Evolutionary conservation across 2,888 invertebrate genomes (phyloP).

Genomic region (Acronicta aceris): DNA sequence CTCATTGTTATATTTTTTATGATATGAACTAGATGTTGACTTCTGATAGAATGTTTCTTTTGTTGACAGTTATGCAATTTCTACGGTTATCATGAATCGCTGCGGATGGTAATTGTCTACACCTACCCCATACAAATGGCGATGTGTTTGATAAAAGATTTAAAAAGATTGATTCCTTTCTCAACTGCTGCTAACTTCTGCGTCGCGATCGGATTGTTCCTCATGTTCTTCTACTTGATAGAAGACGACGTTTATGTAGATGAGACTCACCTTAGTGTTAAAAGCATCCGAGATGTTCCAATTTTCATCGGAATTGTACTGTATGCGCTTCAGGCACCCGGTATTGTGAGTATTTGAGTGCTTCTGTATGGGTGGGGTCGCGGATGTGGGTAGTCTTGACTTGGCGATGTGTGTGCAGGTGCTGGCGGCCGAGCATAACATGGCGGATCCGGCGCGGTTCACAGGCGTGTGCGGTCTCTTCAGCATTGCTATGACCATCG

Average conservation of each 20-base stretch:
- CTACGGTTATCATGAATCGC: constrained; percentile 71
- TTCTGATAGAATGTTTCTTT: neutral
- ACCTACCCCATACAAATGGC: constrained; percentile 90
- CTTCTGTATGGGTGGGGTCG: neutral
- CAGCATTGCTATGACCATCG: constrained; percentile 93
- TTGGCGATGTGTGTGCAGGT: constrained; percentile 87
- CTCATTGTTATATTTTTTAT: too few relatives aligned
- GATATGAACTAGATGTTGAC: too few relatives aligned
- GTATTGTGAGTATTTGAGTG: constrained; percentile 88
- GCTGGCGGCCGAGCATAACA: constrained; percentile 97
- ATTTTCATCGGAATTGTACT: constrained; percentile 96
- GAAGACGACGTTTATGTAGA: constrained; percentile 89
- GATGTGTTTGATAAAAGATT: constrained; percentile 91
- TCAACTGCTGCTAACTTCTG: constrained; percentile 94
- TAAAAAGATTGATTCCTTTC: constrained; percentile 93
- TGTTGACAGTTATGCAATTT: constrained; percentile 83
- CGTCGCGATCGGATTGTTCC: constrained; percentile 92
- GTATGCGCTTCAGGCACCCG: constrained; percentile 95
- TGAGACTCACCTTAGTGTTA: constrained; percentile 83
- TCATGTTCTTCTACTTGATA: constrained; percentile 92
- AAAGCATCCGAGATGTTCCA: constrained; percentile 89
- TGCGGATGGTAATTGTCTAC: constrained; percentile 89
- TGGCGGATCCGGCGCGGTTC: constrained; percentile 95
- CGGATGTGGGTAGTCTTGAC: neutral
- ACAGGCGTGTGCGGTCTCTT: constrained; percentile 93